Evolutionary conservation across 2,113 vertebrate genomes (phyloP).

Genomic region (Erpornis zantholeuca): DNA sequence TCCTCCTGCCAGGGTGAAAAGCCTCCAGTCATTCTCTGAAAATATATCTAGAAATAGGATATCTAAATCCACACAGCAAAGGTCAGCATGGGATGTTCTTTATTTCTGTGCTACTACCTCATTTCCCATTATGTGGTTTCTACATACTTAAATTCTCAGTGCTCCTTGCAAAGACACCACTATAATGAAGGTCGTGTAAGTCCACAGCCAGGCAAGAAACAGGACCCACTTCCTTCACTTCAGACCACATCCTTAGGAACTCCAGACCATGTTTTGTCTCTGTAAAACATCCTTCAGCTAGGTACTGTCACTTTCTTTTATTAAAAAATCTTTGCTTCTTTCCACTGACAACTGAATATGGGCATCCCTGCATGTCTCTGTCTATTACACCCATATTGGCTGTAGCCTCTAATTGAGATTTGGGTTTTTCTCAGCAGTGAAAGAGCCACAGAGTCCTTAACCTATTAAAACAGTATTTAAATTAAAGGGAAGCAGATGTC

Average conservation of each 20-base stretch:
- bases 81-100: not conserved
- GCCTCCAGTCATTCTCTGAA: not conserved
- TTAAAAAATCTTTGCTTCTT: not conserved
- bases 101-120: not conserved
- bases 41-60: not conserved
- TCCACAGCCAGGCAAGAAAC: not conserved
- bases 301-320: not conserved
- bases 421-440: not conserved
- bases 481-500: not conserved
- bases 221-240: not conserved
- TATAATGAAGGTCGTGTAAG: not conserved
- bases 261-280: not conserved
- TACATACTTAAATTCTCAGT: not conserved
- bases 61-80: not conserved
- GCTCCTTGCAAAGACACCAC: accelerated
- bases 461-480: not conserved
- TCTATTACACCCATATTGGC: not conserved
- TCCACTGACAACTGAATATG: not conserved
- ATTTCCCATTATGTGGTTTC: not conserved
- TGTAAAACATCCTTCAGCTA: not conserved
- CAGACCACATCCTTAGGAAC: not conserved
- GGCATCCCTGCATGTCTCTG: not conserved
- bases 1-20: not conserved
- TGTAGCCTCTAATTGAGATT: not conserved
- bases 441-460: not conserved